Conservation (phyloP, 2,888 invertebrate species). For the Nycteola revayana region DNA sequence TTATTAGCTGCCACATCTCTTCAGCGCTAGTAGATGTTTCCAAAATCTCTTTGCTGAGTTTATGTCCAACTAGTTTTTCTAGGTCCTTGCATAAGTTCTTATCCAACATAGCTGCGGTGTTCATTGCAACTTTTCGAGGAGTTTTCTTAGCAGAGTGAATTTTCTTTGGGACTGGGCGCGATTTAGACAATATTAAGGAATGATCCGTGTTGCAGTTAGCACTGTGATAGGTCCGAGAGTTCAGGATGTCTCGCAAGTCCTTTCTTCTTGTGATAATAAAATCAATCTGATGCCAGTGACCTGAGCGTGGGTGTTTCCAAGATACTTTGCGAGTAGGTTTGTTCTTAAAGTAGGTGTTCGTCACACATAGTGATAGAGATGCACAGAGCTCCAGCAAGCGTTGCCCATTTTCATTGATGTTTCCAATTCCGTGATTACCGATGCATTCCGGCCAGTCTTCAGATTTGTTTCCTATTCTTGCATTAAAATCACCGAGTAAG, state of each 20-base stretch:
- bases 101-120: neutral
- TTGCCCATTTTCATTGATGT: slow-evolving; percentile 17
- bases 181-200: neutral
- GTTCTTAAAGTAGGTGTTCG: slow-evolving; percentile 5
- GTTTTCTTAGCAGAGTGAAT: too few species aligned
- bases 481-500: slow-evolving; percentile 10
- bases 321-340: slow-evolving; percentile 17
- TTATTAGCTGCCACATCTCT: neutral
- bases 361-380: slow-evolving; percentile 14
- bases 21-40: neutral
- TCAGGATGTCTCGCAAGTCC: neutral
- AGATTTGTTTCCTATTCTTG: slow-evolving; percentile 4
- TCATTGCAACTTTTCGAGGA: neutral
- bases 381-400: slow-evolving; percentile 18
- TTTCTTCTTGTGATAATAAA: slow-evolving; percentile 11
- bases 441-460: slow-evolving; percentile 8
- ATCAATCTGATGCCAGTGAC: slow-evolving; percentile 23
- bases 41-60: too few species aligned
- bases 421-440: slow-evolving; percentile 11
- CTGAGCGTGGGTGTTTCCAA: slow-evolving; percentile 21
- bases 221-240: too few species aligned
- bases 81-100: too few species aligned
- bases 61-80: too few species aligned
- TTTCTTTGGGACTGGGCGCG: neutral
- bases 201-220: neutral